A percentile compares a stretch with the other conserved stretches of the same genome.
These are phyloP conservation scores for Drosophila bocqueti DNA, from an alignment of 1,140 invertebrate species.

Conservation along the genomic window DNA sequence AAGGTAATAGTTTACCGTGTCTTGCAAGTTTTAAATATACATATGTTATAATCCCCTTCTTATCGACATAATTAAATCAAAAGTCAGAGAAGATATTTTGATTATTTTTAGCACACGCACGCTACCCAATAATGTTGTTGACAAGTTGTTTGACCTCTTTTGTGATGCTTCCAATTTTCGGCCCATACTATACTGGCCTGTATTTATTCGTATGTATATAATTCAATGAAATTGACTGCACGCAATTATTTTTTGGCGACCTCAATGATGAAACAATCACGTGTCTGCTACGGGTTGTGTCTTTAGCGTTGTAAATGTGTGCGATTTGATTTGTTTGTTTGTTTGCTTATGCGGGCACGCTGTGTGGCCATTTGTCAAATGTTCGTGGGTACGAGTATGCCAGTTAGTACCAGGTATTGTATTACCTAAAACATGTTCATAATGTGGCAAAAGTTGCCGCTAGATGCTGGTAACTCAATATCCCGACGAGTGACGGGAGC, in stretches of 20 bases:
- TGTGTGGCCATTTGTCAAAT: slow-evolving; percentile 41
- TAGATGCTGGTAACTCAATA: slow-evolving; percentile 44
- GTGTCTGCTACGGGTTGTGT: slow-evolving; percentile 27
- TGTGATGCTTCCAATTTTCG: slow-evolving; percentile 3
- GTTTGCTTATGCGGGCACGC: slow-evolving; percentile 29
- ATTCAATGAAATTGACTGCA: slow-evolving; percentile 49
- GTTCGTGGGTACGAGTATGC: slow-evolving; percentile 2
- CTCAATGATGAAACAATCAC: slow-evolving; percentile 56
- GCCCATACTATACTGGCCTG: background rate
- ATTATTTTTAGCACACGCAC: slow-evolving; percentile 11
- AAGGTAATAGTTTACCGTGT: background rate
- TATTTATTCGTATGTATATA: slow-evolving; percentile 10
- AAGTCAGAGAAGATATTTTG: background rate
- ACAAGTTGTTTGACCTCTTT: slow-evolving; percentile 45
- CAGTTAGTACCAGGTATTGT: slow-evolving; percentile 34
- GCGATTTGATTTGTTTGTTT: slow-evolving; percentile 44
- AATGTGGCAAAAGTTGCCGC: slow-evolving; percentile 33
- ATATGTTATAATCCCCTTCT: background rate
- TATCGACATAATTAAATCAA: background rate
- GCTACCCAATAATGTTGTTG: slow-evolving; percentile 18
- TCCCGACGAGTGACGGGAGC: slow-evolving; percentile 16
- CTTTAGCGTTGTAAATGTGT: slow-evolving; percentile 17
- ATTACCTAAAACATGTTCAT: slow-evolving; percentile 51
- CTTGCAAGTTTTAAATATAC: background rate
- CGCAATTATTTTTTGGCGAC: slow-evolving; percentile 50